Base-by-base conservation (phyloP, 2,888 invertebrate genomes). In the Cosmorhoe ocellata region DNA sequence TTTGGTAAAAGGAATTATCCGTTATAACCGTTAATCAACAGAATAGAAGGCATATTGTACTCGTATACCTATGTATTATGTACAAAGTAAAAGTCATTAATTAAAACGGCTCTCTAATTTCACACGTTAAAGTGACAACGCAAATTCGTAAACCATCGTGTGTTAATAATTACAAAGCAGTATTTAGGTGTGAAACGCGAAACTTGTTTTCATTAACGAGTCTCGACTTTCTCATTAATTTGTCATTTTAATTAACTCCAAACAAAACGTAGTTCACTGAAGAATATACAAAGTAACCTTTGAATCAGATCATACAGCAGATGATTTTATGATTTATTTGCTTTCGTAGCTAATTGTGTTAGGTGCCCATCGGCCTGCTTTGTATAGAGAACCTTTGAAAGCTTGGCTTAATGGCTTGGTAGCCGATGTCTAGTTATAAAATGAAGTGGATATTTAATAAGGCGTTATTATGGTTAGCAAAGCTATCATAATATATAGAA, bases 21-120 rank as follows among this genome's bases (percentile, higher is more conserved):
- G n/a, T 53, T 53, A 47, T 50, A 48, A 56, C 40, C 45, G 43
- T 37, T 60, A 59, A 57, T 58, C 58, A 68, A 58, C 51, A 61
- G 61, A 64, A 64, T 60, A 62, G 18, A 4, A 18, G 18, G 18
- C 18, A 18, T 62, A 67, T 72, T 69, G 66, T 71, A 70, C 58
- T 49, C 58, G 42, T 43, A 43, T 55, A 46, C 70, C 64, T 18
- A 18, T 18, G n/a, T n/a, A n/a, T n/a, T n/a, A n/a, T n/a, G n/a
- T n/a, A n/a, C n/a, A 18, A 69, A 69, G 71, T 79, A 79, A 84
- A 84, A 86, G 84, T 73, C 70, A 71, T 76, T 81, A 83, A 86
- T 85, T 87, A 84, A 81, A 82, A 80, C 69, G 64, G 64, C 76
- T 82, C 77, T 82, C 76, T 74, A 71, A 79, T 81, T 80, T 76